phyloP scores from a whole-genome alignment of 2,888 invertebrate species.

The Microplitis manilae region DNA sequence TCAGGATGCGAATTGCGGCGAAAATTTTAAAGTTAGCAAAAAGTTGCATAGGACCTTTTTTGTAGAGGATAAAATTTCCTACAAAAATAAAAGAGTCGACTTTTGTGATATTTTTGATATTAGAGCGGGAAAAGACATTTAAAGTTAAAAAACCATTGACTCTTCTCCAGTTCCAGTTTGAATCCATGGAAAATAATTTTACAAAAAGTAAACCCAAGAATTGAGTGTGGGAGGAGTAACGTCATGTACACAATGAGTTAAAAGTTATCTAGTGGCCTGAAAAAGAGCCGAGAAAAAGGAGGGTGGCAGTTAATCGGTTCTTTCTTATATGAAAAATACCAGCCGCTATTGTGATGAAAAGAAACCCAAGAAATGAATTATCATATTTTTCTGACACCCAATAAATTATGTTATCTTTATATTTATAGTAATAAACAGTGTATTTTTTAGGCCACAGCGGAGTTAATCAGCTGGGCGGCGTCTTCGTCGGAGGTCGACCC shows the following conservation, averaged over 20 bases:
- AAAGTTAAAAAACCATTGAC: too few species aligned
- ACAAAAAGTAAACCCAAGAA: too few species aligned
- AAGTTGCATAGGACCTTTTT: too few species aligned
- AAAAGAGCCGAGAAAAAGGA: constrained; percentile 42
- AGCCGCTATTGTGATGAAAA: background rate
- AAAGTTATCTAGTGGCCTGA: constrained; percentile 60
- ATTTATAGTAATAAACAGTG: background rate
- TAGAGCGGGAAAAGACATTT: too few species aligned
- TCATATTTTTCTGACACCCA: background rate
- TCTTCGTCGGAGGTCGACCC: constrained; percentile 98
- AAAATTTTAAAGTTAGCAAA: too few species aligned
- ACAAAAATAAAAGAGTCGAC: too few species aligned
- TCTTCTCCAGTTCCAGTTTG: too few species aligned
- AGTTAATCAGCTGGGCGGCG: constrained; percentile 99
- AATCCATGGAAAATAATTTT: too few species aligned
- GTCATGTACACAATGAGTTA: constrained; percentile 65
- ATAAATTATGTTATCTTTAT: background rate
- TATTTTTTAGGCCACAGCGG: constrained; percentile 90
- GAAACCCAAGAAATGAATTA: background rate
- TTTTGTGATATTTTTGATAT: too few species aligned
- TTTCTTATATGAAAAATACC: background rate
- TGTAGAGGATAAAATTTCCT: too few species aligned
- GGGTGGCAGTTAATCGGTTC: constrained; percentile 44
- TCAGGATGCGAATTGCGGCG: too few species aligned
- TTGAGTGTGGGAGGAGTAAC: constrained; percentile 27